Evolutionary conservation across 2,888 invertebrate species (phyloP).

Genomic region (Archips crataeganus): DNA sequence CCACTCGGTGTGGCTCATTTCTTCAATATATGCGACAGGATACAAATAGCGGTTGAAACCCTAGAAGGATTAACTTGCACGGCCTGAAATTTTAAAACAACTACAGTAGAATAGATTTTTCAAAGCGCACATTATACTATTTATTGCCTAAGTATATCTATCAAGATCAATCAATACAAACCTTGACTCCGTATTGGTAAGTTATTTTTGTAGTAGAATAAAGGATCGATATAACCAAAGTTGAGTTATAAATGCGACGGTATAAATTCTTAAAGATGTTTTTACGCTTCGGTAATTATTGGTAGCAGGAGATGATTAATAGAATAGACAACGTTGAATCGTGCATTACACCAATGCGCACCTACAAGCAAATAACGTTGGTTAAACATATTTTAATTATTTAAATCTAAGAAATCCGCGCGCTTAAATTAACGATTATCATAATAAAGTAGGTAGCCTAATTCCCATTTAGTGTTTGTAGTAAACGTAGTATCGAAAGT

Average conservation of each 20-base stretch:
- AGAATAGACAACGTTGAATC: not conserved
- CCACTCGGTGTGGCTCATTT: too few species aligned
- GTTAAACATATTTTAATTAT: too few species aligned
- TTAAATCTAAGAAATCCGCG: not conserved
- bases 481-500: slow-evolving; percentile 59
- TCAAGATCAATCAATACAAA: slow-evolving; percentile 1
- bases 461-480: slow-evolving; percentile 18
- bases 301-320: not conserved
- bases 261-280: not conserved
- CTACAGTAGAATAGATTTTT: too few species aligned
- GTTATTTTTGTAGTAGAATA: slow-evolving; percentile 7
- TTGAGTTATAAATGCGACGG: not conserved
- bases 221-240: slow-evolving; percentile 22
- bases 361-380: too few species aligned
- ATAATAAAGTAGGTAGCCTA: not conserved
- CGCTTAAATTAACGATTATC: not conserved
- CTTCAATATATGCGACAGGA: too few species aligned
- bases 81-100: too few species aligned
- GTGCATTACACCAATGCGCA: too few species aligned
- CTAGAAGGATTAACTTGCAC: too few species aligned
- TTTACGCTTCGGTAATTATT: not conserved
- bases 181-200: slow-evolving; percentile 20
- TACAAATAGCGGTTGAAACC: too few species aligned
- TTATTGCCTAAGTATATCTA: not conserved
- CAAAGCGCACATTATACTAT: not conserved